These are phyloP conservation scores for Entomobrya proxima DNA, from an alignment of 2,888 invertebrate genomes.

Conservation along the genomic window DNA sequence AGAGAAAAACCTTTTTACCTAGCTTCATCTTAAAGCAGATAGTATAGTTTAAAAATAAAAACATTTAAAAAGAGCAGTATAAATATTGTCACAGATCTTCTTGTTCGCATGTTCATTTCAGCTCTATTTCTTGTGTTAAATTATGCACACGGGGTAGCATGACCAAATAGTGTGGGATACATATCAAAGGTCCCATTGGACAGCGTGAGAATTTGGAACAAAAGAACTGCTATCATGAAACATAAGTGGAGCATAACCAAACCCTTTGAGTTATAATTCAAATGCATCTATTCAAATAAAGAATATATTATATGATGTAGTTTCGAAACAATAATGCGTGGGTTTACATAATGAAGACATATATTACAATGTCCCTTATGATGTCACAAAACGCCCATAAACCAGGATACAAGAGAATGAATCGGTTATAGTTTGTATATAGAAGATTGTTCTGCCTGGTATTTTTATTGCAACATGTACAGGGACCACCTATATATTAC, in stretches of 20 bases:
- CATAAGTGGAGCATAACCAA: not conserved
- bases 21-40: not conserved
- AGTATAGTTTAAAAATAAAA: not conserved
- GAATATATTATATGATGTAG: not conserved
- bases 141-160: not conserved
- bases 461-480: too few relatives aligned
- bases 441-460: not conserved
- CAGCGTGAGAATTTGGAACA: not conserved
- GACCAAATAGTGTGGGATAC: slow-evolving; percentile 5
- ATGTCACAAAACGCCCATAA: slow-evolving; percentile 20
- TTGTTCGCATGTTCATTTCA: not conserved
- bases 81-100: not conserved
- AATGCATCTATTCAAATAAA: not conserved
- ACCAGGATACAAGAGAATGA: not conserved
- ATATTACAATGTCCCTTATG: not conserved
- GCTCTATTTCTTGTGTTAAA: not conserved
- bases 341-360: not conserved
- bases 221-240: not conserved
- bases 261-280: too few relatives aligned
- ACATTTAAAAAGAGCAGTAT: not conserved
- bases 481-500: too few relatives aligned
- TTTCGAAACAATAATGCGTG: not conserved
- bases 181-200: slow-evolving; percentile 22
- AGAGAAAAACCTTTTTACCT: too few relatives aligned
- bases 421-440: not conserved